Conservation (phyloP, 2,797 vertebrate genomes). For the Rhadinocentrus ornatus region DNA sequence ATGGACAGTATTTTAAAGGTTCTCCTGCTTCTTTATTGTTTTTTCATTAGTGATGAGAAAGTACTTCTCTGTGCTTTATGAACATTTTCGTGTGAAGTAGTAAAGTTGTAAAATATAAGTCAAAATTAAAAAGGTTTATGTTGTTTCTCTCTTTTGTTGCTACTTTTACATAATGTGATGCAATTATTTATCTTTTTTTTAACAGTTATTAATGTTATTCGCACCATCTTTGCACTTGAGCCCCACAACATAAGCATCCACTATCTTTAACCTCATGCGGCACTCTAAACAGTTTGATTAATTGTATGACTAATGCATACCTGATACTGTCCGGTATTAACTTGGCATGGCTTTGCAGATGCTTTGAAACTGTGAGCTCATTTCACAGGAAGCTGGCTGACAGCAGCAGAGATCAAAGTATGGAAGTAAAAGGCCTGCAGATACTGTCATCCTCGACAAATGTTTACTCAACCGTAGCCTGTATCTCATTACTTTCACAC, state of each 20-base stretch:
- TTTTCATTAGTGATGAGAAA: slow-evolving; percentile 16
- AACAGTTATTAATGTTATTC: neutral
- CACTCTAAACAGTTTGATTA: slow-evolving; percentile 36
- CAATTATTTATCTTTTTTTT: neutral
- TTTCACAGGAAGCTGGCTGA: slow-evolving; percentile 71
- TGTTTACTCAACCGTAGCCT: slow-evolving; percentile 74
- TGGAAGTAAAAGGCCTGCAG: slow-evolving; percentile 70
- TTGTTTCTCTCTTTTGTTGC: too few species aligned
- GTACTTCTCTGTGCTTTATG: too few species aligned
- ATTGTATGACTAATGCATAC: slow-evolving; percentile 40
- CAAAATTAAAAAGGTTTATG: too few species aligned
- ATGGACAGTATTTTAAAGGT: slow-evolving; percentile 69
- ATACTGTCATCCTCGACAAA: slow-evolving; percentile 78
- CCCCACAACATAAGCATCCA: slow-evolving; percentile 6
- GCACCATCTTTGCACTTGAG: neutral
- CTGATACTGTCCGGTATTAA: slow-evolving; percentile 63
- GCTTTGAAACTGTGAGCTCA: slow-evolving; percentile 62
- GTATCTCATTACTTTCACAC: slow-evolving; percentile 72
- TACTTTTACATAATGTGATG: too few species aligned
- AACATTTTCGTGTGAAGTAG: too few species aligned
- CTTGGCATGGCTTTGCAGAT: slow-evolving; percentile 52
- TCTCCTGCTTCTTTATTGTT: slow-evolving; percentile 64
- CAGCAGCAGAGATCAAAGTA: slow-evolving; percentile 79
- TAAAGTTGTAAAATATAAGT: too few species aligned
- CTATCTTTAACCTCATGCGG: slow-evolving; percentile 28